Evolutionary conservation across 2,797 vertebrate species (phyloP).

Genomic region (Rhincodon typus): DNA sequence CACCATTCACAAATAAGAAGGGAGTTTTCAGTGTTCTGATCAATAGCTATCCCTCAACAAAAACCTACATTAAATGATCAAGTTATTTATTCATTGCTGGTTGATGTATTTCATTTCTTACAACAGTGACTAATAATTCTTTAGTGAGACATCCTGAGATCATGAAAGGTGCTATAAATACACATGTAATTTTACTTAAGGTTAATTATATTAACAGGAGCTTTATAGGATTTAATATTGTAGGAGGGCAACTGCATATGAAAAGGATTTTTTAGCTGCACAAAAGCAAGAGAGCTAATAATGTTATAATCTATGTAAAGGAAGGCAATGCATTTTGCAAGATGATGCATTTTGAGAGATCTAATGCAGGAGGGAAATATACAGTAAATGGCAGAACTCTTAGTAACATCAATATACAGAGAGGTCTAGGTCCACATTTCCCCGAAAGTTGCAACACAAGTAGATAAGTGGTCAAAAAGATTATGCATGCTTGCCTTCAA

Average conservation of each 20-base stretch:
- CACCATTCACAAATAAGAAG: neutral
- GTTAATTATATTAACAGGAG: neutral
- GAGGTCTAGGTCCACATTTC: too few species aligned
- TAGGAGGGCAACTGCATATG: neutral
- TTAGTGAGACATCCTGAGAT: neutral
- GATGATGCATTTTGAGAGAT: too few species aligned
- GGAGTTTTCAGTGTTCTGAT: neutral
- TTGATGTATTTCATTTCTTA: neutral
- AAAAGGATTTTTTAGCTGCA: neutral
- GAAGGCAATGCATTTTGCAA: neutral
- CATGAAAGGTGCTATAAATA: neutral
- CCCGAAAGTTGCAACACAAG: too few species aligned
- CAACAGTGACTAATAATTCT: neutral
- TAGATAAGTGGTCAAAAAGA: too few species aligned
- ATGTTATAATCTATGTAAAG: neutral
- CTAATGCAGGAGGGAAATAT: too few species aligned
- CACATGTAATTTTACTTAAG: neutral
- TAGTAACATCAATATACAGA: too few species aligned
- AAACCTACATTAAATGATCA: neutral
- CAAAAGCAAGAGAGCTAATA: neutral
- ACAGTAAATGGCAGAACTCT: too few species aligned
- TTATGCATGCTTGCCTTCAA: too few species aligned
- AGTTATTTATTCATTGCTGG: neutral
- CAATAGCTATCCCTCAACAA: neutral
- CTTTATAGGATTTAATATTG: neutral